Base-by-base conservation (phyloP, 1,140 invertebrate genomes). In the Oryctes rhinoceros region DNA sequence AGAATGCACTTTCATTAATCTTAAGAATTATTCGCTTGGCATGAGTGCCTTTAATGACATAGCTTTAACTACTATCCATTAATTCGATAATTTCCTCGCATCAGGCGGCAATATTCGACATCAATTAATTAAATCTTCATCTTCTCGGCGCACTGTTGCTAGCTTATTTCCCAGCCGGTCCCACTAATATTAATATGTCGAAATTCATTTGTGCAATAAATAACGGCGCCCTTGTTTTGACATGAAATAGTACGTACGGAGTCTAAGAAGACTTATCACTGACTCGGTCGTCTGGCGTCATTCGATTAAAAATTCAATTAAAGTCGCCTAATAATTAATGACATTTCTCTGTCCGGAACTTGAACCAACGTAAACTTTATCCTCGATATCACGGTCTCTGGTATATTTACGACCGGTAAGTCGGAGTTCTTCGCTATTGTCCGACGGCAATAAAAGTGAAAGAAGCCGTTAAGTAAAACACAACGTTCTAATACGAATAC, bases 281-380 rank as follows among this genome's bases (percentile, higher is more conserved):
- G 39, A 5, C 39, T 59, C 24, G 13, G 65, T 30, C 2, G 24
- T 24, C 24, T 35, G 65, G 65, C 35, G 65, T 71, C 65, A 37
- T 71, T 71, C 65, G 65, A 71, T 71, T 71, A 71, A 71, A 71
- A 71, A 71, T 71, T 71, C 65, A 71, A 71, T 71, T 71, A 71
- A 71, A 71, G 65, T 71, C 65, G 24, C 35, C 65, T 71, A 71
- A 71, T 71, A 71, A 71, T 71, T 71, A 71, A 71, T 71, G 65
- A 37, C 65, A 37, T 37, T 71, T 71, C 24, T 71, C 7, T 37
- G 65, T 20, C 24, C 18, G 65, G 65, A 71, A 71, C 65, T 71
- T 71, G 20, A 71, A 18, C 53, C 53, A 59, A 71, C 65, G 65
- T 71, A 71, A 71, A 71, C 65, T 71, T 71, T 71, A 71, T 30